Base-by-base conservation (phyloP, 2,113 vertebrate species). In the Cyanocitta stelleri region DNA sequence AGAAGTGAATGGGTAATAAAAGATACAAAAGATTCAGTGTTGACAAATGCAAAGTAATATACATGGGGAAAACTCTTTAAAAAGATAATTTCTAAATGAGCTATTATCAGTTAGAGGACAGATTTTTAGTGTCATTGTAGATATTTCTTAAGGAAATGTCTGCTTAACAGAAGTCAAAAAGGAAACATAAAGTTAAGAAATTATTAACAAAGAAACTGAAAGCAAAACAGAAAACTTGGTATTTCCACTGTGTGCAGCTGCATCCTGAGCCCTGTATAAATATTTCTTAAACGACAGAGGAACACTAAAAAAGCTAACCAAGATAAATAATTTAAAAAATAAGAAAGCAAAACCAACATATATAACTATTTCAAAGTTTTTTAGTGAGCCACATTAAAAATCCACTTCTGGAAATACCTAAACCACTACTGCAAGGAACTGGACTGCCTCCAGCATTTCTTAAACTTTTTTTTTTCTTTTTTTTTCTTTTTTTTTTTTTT, bases 41-140 rank as follows among this genome's bases (percentile, higher is more conserved):
- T 87, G 39, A 74, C 15, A 78, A 89, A 93, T 63, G 48, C 29
- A 67, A 89, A 91, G 27, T n/a, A 85, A 72, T 37, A 88, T 85
- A 44, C 35, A 13, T 37, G 12, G 12, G 29, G 18, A 51, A 68
- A 85, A 49, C 15, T 9, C 22, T 33, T 30, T 83, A 82, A 91
- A 88, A 93, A 79, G 2, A 54, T 41, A 64, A 9, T 7, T 49
- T 87, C 41, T 64, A 90, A 87, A 82, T 44, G 26, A 79, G 44
- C 41, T 68, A 48, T 91, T 91, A 51, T 78, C 23, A 62, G 41
- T 80, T 56, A 64, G 22, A 87, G 19, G 62, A 79, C 30, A 91
- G n/a, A 83, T 66, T 92, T 93, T 75, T 83, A 0, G 9, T 73
- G 26, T 66, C 14, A 52, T 43, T 91, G 17, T 66, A 88, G 27